Base-by-base conservation (phyloP, 2,888 invertebrate genomes). In the Agrochola lota region DNA sequence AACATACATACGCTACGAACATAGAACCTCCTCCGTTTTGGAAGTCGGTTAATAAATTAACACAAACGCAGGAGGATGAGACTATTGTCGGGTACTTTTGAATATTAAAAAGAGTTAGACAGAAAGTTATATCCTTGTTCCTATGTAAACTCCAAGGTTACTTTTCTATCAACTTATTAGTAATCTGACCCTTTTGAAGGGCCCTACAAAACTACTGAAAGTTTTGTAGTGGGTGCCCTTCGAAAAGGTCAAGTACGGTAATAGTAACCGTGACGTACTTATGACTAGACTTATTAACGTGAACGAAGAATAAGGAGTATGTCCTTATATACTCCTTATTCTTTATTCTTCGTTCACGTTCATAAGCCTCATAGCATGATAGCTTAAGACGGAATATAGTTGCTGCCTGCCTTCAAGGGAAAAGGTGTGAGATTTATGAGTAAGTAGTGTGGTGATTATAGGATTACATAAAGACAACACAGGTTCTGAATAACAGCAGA, bases 161-260 rank as follows among this genome's bases (percentile, higher is more conserved):
- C 40, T 35, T 55, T 75, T 75, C 35, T 46, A 70, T 74, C 35
- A 35, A 72, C 17, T 23, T 60, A 7, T 46, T 55, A 75, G 30
- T 9, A 26, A 5, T 20, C 43, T 20, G 60, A 57, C 63, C 63
- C 20, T 26, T 46, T 35, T 57, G 17, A 23, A 57, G 35, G 26
- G 35, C 4, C 26, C 75, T 76, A 46, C 1, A 57, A 57, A 74
- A 72, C 49, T 23, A 23, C 67, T 68, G 7, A 26, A 49, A 30
- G 30, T 52, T 68, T 68, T 68, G 6, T 35, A n/a, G 35, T n/a
- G 12, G 11, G 46, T 20, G 6, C 17, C 9, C 52, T 68, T 68
- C 17, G 6, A 11, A 52, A 68, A 76, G 63, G 55, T 76, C 55
- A 57, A 76, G 64, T 46, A 40, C 1, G 40, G 23, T 35, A 40